Percentiles rank a stretch among this genome's conserved stretches.
These are phyloP conservation scores for Triops longicaudatus DNA, from an alignment of 1,140 invertebrate genomes.

Conservation along the genomic window DNA sequence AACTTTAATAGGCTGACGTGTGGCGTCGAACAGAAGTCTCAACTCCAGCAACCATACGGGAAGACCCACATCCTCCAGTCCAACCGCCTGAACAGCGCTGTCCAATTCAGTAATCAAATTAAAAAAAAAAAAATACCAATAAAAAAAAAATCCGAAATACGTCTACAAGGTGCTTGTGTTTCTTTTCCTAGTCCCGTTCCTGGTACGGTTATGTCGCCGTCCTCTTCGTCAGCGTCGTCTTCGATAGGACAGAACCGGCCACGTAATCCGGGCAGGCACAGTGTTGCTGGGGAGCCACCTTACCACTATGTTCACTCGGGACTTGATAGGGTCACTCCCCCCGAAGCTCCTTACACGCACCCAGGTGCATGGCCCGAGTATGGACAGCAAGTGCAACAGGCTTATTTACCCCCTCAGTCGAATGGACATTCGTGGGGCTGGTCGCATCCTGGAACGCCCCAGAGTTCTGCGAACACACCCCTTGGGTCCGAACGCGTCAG, in stretches of 20 bases:
- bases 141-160: not conserved
- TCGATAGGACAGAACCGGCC: not conserved
- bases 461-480: not conserved
- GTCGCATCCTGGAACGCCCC: not conserved
- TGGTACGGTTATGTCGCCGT: not conserved
- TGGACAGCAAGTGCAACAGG: not conserved
- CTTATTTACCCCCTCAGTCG: not conserved
- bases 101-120: slow-evolving; percentile 17
- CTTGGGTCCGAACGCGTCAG: not conserved
- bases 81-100: not conserved
- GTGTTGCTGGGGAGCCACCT: not conserved
- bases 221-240: not conserved
- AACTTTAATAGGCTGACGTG: not conserved
- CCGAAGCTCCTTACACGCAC: not conserved
- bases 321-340: not conserved
- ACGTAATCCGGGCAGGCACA: not conserved
- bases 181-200: not conserved
- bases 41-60: not conserved
- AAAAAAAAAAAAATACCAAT: not conserved
- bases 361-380: not conserved
- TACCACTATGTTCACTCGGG: not conserved
- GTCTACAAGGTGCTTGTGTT: not conserved
- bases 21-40: not conserved
- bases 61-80: not conserved
- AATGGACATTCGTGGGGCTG: not conserved